phyloP scores from a whole-genome alignment of 2,113 vertebrate species.

The Onychorhynchus coronatus region DNA sequence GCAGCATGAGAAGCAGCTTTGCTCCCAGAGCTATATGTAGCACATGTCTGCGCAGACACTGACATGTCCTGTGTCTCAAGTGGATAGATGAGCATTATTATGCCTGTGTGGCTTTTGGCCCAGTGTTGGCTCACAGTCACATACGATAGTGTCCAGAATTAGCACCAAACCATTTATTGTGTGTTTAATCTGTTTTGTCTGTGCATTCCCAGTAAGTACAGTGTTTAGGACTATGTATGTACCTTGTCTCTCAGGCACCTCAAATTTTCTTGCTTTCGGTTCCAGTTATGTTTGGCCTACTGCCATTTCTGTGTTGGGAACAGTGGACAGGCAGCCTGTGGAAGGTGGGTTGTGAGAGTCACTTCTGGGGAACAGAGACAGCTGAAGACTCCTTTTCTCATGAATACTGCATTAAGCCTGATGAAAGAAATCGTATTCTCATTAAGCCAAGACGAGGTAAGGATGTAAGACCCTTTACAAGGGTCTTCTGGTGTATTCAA shows the following conservation, averaged over 20 bases:
- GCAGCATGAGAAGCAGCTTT: background rate
- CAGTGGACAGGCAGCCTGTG: background rate
- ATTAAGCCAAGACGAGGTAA: background rate
- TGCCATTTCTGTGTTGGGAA: background rate
- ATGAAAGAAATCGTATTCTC: background rate
- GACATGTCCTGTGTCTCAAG: background rate
- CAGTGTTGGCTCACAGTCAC: background rate
- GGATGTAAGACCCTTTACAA: background rate
- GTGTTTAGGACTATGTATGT: background rate
- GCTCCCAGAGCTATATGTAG: background rate
- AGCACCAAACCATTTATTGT: background rate
- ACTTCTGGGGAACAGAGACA: background rate
- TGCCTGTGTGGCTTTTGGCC: background rate
- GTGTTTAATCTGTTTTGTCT: background rate
- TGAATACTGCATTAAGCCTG: background rate
- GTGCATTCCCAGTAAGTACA: background rate
- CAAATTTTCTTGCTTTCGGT: background rate
- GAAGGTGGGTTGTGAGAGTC: background rate
- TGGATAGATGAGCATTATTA: background rate
- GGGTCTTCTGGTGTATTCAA: background rate
- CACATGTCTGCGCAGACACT: background rate
- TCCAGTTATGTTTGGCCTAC: fast-evolving
- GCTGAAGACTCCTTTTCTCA: fast-evolving
- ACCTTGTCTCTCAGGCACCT: background rate
- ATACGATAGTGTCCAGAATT: background rate